Conservation (phyloP, 2,113 vertebrate genomes). For the Hylia prasina region DNA sequence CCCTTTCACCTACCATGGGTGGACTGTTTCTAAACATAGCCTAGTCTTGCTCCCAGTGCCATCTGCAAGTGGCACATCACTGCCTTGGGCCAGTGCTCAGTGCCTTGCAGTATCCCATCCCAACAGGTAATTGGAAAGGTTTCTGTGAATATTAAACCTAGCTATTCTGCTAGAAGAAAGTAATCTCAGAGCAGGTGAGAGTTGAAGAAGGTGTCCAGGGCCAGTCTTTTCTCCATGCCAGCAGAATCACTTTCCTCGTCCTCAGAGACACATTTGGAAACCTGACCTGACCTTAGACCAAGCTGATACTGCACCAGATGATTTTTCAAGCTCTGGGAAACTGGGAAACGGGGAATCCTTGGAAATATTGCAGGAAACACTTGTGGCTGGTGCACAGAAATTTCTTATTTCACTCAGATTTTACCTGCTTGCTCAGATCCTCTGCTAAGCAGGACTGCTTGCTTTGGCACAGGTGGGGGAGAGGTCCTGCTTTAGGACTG, state of each 20-base stretch:
- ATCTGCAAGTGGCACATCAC: not conserved
- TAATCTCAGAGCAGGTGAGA: not conserved
- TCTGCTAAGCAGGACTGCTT: not conserved
- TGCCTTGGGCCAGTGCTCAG: not conserved
- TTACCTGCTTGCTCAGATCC: not conserved
- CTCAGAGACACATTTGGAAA: not conserved
- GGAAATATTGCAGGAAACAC: not conserved
- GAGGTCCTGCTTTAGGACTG: not conserved
- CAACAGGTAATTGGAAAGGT: not conserved
- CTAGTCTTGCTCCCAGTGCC: not conserved
- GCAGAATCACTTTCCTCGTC: not conserved
- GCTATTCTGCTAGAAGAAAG: not conserved
- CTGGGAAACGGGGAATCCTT: not conserved
- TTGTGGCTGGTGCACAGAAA: not conserved
- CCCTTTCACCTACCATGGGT: not conserved
- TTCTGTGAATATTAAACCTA: not conserved
- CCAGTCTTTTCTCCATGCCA: not conserved
- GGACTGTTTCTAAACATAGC: not conserved
- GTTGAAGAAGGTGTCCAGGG: not conserved
- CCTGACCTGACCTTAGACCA: not conserved
- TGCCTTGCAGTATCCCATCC: not conserved
- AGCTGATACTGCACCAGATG: not conserved
- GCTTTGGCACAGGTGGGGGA: not conserved
- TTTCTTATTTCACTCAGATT: not conserved
- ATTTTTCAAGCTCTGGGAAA: not conserved